phyloP scores from a whole-genome alignment of 2,797 vertebrate species.

The Megalops cyprinoides region DNA sequence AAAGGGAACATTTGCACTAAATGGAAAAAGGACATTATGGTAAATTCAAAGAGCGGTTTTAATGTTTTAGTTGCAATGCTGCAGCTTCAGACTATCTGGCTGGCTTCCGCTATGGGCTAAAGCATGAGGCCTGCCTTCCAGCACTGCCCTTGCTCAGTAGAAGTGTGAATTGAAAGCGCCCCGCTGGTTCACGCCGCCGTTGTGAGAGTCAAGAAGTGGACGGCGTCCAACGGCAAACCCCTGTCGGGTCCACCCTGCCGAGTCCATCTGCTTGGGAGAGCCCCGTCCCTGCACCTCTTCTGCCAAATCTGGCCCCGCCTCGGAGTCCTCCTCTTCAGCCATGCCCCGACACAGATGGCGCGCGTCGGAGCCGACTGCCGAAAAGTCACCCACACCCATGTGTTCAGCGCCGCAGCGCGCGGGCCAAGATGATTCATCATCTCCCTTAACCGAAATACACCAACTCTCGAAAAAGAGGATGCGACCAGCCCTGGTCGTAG shows the following conservation, averaged over 20 bases:
- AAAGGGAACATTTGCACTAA: no score
- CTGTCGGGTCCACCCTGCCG: not conserved
- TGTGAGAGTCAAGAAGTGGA: not conserved
- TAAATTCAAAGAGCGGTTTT: not conserved
- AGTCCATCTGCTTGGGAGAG: not conserved
- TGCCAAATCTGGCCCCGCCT: not conserved
- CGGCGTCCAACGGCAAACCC: not conserved
- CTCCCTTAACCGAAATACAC: not conserved
- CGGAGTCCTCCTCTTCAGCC: not conserved
- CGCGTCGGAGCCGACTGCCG: not conserved
- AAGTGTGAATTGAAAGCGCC: not conserved
- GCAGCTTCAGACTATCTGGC: not conserved
- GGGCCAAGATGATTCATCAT: not conserved
- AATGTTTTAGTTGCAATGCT: not conserved
- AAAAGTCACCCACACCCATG: not conserved
- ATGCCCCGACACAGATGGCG: not conserved
- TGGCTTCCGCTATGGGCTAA: no score
- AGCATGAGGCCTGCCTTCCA: not conserved
- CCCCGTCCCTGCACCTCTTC: not conserved
- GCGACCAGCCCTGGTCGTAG: no score
- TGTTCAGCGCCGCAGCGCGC: not conserved
- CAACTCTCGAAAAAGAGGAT: no score
- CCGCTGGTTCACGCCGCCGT: not conserved
- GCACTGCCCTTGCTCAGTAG: not conserved
- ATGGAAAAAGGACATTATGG: not conserved